A percentile compares a stretch with the other conserved stretches of the same genome.
Evolutionary conservation across 2,888 invertebrate genomes (phyloP).

Genomic region (Dynastes maya): DNA sequence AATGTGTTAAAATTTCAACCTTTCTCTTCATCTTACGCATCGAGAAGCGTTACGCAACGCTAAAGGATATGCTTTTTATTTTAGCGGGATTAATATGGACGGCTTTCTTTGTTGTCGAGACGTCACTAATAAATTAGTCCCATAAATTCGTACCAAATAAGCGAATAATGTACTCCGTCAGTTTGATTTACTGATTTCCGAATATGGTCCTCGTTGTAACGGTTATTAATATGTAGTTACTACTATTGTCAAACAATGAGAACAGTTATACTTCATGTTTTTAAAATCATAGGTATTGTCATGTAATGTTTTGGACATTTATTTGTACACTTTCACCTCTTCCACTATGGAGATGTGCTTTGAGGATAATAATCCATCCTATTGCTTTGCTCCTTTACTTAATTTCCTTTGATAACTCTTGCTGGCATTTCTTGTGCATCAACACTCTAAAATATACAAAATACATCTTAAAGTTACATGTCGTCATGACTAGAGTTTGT

Average conservation of each 20-base stretch:
- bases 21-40: background rate
- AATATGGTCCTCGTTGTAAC: background rate
- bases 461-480: no score
- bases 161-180: background rate
- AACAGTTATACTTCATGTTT: background rate
- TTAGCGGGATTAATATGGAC: conserved; percentile 15
- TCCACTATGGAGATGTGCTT: no score
- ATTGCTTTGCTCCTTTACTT: no score
- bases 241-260: background rate
- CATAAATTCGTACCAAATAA: conserved; percentile 26
- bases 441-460: no score
- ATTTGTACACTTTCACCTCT: no score
- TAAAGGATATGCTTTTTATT: background rate
- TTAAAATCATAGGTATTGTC: background rate
- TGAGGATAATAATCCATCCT: no score
- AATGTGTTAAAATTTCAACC: background rate
- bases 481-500: no score
- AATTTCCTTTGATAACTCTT: no score
- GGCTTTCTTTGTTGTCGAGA: conserved; percentile 11
- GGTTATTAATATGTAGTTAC: background rate
- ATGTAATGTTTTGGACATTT: no score
- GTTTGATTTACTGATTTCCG: conserved; percentile 18
- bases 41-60: background rate
- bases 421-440: no score
- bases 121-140: conserved; percentile 4